Evolutionary conservation across 2,888 invertebrate species (phyloP), one percentile per base, ranked within the genome.

Genomic region (Monoplex corrugatus): DNA sequence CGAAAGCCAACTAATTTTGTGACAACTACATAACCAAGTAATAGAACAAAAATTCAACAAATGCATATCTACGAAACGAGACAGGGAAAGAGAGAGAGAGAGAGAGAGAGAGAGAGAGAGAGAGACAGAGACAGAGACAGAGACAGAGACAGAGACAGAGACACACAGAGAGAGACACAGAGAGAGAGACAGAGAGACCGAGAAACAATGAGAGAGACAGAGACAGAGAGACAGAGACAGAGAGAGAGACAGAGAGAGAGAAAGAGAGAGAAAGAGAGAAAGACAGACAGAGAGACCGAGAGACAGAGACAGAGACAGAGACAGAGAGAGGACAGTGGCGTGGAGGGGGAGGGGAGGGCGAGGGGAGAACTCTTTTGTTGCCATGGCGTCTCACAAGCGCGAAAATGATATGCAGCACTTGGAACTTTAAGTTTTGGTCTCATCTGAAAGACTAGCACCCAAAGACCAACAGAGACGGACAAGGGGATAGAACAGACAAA

Each of bases 301-400:
- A 63, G 63, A 63, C 19, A 84, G 84, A 84, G 38, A 85, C 57
- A 85, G 57, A 85, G 84, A 43, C 19, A 80, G 40, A 80, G 40
- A 44, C 23, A 40, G 43, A 43, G 38, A 80, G 38, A 80, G 43
- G 35, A 35, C 16, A 35, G 35, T 19, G 44, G 44, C 40, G 84
- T 43, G 40, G 40, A 44, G 28, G 43, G 44, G 32, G 32, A 40
- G 40, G 44, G 35, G 80, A 43, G 80, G 35, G 43, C 40, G 44
- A 84, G 84, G 44, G 40, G 40, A 44, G 28, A n/a, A n/a, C n/a
- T n/a, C n/a, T n/a, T n/a, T n/a, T n/a, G n/a, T n/a, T n/a, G n/a
- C n/a, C n/a, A n/a, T n/a, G n/a, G n/a, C n/a, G n/a, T n/a, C n/a
- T n/a, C n/a, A n/a, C n/a, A n/a, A n/a, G n/a, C n/a, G n/a, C n/a